Evolutionary conservation across 2,113 vertebrate species (phyloP), one percentile per base, ranked within the genome.

Genomic region (Megalops atlanticus): DNA sequence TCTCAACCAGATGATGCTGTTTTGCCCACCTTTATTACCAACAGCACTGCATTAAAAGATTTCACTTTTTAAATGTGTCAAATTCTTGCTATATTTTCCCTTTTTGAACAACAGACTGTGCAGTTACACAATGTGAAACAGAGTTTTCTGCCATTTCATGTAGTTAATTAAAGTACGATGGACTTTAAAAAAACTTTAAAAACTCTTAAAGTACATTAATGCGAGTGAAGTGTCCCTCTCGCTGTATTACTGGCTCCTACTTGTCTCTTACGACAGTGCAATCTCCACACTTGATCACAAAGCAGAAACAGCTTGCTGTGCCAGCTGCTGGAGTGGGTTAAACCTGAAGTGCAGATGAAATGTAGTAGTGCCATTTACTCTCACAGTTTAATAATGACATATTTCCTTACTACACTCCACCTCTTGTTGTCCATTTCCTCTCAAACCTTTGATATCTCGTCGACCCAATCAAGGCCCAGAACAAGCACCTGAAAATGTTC

Each of bases 381-480:
- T 16, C 12, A 38, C 36, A 11, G 18, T 35, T 7, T 40, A 41
- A 27, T 3, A 75, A 31, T 15, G n/a, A n/a, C 12, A 21, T 21
- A 47, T 14, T 39, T 70, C 31, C 33, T 35, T 70, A 33, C 31
- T 85, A 64, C 77, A 82, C 21, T 54, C 58, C 76, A 68, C 84
- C 81, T 41, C 45, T 77, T 81, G 78, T 83, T 79, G 68, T 16
- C 45, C 35, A 80, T 84, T 71, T 79, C 75, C 38, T 80, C 70
- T 74, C 24, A 77, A 84, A 86, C 72, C 83, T 77, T 85, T 39
- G 40, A 77, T 82, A 78, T 81, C 80, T 78, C 84, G 76, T 69
- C 87, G 86, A 90, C 87, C 89, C 81, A 90, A 80, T 90, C 90
- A 80, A 81, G 45, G 84, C 74, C 68, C 81, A 80, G 74, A 69